phyloP scores from a whole-genome alignment of 2,888 invertebrate species.

The Conus canariensis region DNA sequence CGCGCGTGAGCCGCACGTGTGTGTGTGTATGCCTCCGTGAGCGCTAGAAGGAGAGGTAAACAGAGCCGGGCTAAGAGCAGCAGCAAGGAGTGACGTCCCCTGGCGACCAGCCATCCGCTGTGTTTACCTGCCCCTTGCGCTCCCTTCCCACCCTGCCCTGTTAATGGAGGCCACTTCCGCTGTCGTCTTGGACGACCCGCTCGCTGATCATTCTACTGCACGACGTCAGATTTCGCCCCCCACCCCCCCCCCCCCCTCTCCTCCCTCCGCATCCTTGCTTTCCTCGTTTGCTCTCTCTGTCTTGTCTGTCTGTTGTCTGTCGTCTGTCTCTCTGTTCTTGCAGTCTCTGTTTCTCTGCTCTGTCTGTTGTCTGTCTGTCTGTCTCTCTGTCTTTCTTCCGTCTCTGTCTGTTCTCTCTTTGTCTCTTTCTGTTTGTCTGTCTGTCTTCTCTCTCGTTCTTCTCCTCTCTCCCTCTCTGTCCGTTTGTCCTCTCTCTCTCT shows the following conservation, averaged over 20 bases:
- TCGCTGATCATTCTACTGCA: slow-evolving; percentile 36
- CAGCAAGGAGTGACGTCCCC: slow-evolving; percentile 10
- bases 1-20: neutral
- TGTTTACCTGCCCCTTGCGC: slow-evolving; percentile 42
- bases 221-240: neutral
- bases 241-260: neutral
- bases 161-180: slow-evolving; percentile 43
- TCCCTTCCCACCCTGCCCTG: slow-evolving; percentile 21
- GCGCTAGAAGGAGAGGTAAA: neutral
- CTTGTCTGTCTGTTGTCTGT: no score
- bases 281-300: neutral
- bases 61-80: neutral
- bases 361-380: neutral
- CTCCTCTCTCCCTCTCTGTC: neutral
- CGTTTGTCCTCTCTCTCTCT: neutral
- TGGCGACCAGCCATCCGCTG: slow-evolving; percentile 30
- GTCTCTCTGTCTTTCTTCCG: neutral
- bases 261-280: neutral
- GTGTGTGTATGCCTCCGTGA: no score
- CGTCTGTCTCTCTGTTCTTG: no score
- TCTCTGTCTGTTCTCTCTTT: neutral
- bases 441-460: neutral
- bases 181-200: slow-evolving; percentile 36
- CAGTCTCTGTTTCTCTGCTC: neutral
- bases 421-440: neutral